phyloP scores from a whole-genome alignment of 2,113 vertebrate species.

The Podarcis raffonei region DNA sequence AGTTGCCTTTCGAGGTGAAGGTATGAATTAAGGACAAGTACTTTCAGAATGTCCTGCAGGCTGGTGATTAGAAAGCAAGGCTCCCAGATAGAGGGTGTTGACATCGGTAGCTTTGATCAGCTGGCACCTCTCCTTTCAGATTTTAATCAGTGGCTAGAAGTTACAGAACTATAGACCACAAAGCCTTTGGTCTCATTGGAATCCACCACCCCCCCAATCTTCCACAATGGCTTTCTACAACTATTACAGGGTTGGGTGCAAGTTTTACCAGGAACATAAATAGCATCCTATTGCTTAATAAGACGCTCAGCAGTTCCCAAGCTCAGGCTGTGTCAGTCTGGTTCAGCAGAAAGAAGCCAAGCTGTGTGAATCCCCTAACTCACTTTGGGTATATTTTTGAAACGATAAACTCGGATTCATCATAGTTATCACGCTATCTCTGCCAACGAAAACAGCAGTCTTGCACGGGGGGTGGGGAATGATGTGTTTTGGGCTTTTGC shows the following conservation, averaged over 20 bases:
- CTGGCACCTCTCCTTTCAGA: neutral
- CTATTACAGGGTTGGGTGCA: neutral
- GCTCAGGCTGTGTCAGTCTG: constrained; percentile 28
- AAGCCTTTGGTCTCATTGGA: neutral
- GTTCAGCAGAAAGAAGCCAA: constrained; percentile 23
- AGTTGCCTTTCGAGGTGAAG: neutral
- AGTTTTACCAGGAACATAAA: constrained; percentile 13
- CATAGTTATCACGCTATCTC: neutral
- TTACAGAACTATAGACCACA: neutral
- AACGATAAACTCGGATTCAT: constrained; percentile 1
- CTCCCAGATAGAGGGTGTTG: neutral
- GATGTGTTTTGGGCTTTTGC: neutral
- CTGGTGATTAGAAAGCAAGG: neutral
- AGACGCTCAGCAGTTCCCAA: constrained; percentile 4
- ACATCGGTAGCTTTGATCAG: neutral
- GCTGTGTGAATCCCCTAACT: constrained; percentile 1
- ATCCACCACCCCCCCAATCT: neutral
- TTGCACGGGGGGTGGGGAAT: neutral
- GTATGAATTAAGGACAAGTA: neutral
- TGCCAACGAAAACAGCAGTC: constrained; percentile 30
- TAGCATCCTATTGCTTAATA: constrained; percentile 13
- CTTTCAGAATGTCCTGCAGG: neutral
- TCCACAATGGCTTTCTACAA: neutral
- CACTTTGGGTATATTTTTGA: neutral
- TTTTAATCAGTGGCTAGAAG: neutral